phyloP scores from a whole-genome alignment of 2,113 vertebrate genomes.

The Menura novaehollandiae region DNA sequence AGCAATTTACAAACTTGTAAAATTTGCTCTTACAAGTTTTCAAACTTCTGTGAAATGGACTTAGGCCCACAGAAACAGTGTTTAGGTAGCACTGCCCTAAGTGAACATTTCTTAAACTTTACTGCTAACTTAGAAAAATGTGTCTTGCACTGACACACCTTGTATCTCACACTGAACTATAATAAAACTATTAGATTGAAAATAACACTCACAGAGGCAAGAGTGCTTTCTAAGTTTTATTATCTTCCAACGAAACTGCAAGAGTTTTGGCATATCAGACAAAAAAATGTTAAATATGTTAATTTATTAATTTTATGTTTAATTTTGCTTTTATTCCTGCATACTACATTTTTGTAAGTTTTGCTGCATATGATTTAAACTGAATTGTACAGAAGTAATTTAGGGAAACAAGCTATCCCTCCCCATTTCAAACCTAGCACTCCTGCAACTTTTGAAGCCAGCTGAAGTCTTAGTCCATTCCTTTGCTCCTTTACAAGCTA shows the following conservation, averaged over 20 bases:
- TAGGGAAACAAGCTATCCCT: background rate
- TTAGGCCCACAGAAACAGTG: background rate
- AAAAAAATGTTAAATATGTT: fast-evolving
- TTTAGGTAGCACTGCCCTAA: background rate
- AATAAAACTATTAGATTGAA: background rate
- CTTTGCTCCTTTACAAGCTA: background rate
- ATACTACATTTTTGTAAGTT: background rate
- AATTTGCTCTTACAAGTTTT: no score
- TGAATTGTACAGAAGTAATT: background rate
- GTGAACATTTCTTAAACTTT: background rate
- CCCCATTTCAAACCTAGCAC: background rate
- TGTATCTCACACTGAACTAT: background rate
- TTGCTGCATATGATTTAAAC: background rate
- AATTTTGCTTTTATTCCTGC: background rate
- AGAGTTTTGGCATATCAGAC: background rate
- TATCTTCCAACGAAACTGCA: background rate
- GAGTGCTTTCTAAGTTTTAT: background rate
- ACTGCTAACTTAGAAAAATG: background rate
- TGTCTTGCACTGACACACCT: background rate
- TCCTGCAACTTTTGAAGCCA: background rate
- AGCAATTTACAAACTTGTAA: background rate
- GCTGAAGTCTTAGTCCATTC: background rate
- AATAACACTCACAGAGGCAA: background rate
- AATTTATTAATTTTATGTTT: background rate
- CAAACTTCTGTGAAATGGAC: background rate